Evolutionary conservation across 1,140 invertebrate genomes (phyloP).

Genomic region (Papilio polyxenes): DNA sequence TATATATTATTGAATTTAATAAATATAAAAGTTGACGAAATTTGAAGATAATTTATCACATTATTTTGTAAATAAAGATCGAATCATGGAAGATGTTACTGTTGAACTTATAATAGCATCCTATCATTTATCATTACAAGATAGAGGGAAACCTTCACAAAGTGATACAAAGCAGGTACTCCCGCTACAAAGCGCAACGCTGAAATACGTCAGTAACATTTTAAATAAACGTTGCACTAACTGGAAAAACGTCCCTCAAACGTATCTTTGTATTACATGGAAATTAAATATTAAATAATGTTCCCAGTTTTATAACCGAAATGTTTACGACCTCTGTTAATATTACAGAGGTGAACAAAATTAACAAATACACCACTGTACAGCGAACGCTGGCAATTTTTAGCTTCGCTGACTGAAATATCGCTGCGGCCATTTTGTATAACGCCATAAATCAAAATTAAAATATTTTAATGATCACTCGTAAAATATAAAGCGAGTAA

Average conservation of each 20-base stretch:
- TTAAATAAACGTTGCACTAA: constrained; percentile 34
- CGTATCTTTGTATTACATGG: constrained; percentile 37
- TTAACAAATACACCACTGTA: constrained; percentile 73
- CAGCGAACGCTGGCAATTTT: constrained; percentile 71
- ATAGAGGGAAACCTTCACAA: constrained; percentile 28
- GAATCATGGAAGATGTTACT: neutral
- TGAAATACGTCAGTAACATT: constrained; percentile 33
- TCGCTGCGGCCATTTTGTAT: constrained; percentile 59
- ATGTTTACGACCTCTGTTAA: constrained; percentile 72
- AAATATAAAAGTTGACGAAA: neutral
- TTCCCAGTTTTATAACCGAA: constrained; percentile 59
- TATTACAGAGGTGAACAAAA: constrained; percentile 68
- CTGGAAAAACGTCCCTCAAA: constrained; percentile 30
- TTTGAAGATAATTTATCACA: neutral
- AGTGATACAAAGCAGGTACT: constrained; percentile 34
- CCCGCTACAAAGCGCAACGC: constrained; percentile 31
- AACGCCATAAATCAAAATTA: constrained; percentile 72
- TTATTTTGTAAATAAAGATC: neutral
- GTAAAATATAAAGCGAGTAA: constrained; percentile 65
- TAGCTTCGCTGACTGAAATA: constrained; percentile 57
- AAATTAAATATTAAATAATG: constrained; percentile 54
- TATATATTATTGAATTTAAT: no score
- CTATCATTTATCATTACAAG: constrained; percentile 25
- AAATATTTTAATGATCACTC: constrained; percentile 72
- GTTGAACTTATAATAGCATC: neutral